phyloP scores from a whole-genome alignment of 2,888 invertebrate species.

The Elegia similella region DNA sequence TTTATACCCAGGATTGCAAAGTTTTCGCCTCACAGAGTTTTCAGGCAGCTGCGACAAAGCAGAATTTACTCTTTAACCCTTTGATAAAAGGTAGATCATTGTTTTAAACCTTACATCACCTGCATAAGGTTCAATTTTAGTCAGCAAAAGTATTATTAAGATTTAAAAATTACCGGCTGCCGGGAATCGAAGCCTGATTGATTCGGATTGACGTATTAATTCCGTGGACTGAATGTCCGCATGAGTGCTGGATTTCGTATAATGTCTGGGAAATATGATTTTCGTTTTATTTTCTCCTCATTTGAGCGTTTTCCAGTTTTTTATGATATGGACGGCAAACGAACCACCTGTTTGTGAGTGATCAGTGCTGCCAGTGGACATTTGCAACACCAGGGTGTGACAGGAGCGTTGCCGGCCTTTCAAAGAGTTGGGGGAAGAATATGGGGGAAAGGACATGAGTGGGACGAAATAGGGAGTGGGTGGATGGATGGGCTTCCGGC shows the following conservation, averaged over 20 bases:
- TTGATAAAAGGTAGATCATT: conserved; percentile 1
- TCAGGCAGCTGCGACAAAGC: neutral
- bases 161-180: neutral
- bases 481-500: too few relatives aligned
- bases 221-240: neutral
- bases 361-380: too few relatives aligned
- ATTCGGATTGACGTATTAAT: neutral
- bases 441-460: too few relatives aligned
- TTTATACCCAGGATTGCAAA: neutral
- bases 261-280: neutral
- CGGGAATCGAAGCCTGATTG: neutral
- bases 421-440: too few relatives aligned
- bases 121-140: neutral
- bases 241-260: neutral
- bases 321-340: too few relatives aligned
- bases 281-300: too few relatives aligned
- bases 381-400: too few relatives aligned
- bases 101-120: neutral
- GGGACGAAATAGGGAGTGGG: too few relatives aligned
- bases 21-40: neutral
- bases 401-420: too few relatives aligned
- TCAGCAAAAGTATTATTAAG: neutral
- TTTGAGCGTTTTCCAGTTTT: too few relatives aligned
- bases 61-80: conserved; percentile 3
- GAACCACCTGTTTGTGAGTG: too few relatives aligned